Evolutionary conservation across 2,888 invertebrate species (phyloP), one percentile per base, ranked within the genome.

Genomic region (Neoaliturus tenellus): DNA sequence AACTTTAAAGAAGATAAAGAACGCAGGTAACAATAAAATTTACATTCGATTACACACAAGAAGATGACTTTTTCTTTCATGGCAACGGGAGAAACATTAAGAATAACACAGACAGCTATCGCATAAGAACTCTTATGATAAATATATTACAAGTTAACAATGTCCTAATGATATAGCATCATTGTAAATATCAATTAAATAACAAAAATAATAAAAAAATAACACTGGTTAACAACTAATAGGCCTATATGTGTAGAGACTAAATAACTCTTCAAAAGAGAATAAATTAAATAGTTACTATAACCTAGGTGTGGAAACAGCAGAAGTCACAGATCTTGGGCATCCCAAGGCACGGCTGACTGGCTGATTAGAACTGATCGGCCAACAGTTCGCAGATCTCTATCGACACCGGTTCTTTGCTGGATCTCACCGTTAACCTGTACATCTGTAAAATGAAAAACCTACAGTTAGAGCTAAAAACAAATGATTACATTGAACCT

Each of bases 371-470:
- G 93, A 99, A 98, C 93, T 99, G 99, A 92, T 98, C 97, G 90
- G 96, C 95, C 90, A 99, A 93, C 89, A 99, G 93, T 91, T 98
- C 95, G 91, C 98, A 98, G 88, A 99, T 92, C 93, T 97, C 97
- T 90, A 96, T 95, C 85, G 99, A 98, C 88, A 98, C 98, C 86
- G 95, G 93, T 91, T 99, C 99, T 93, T 99, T 98, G 92, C 98
- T 99, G 88, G 98, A 98, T 90, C 99, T 95, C 87, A 99, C 96
- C 85, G 99, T 99, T 90, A 99, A 93, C 90, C 99, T 97, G 93
- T 96, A 99, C 99, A 99, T 99, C 98, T 99, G 93, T 0, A 93
- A 92, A 88, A 86, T 83, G 88, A 88, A 17, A 14, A 44, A 44
- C 35, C n/a, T n/a, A n/a, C n/a, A n/a, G n/a, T n/a, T n/a, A n/a